phyloP scores from a whole-genome alignment of 2,113 vertebrate genomes.

The Cygnus buccinator region DNA sequence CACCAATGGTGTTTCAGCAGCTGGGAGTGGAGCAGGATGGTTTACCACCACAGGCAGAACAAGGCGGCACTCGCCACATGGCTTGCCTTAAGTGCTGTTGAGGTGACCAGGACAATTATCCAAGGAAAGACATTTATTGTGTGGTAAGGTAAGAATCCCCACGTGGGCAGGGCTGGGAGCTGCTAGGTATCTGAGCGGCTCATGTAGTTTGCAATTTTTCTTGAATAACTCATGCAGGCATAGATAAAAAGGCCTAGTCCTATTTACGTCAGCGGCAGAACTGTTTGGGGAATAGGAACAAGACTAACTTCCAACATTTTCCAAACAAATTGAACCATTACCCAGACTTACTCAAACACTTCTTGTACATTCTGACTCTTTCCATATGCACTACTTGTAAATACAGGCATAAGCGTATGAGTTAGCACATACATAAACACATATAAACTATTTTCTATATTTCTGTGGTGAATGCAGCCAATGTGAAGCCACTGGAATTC shows the following conservation, averaged over 20 bases:
- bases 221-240: neutral
- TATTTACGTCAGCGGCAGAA: neutral
- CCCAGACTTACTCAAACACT: neutral
- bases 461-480: constrained; percentile 19
- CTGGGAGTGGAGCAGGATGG: neutral
- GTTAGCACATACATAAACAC: neutral
- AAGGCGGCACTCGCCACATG: neutral
- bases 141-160: neutral
- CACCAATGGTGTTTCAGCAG: neutral
- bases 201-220: neutral
- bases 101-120: neutral
- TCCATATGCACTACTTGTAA: neutral
- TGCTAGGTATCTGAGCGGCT: neutral
- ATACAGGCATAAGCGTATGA: neutral
- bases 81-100: neutral
- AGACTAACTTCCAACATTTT: neutral
- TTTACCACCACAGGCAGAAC: neutral
- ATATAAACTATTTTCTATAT: neutral
- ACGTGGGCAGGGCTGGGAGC: neutral
- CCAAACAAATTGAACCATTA: neutral
- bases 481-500: constrained; percentile 4
- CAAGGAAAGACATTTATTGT: neutral
- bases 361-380: neutral
- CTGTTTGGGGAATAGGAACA: neutral
- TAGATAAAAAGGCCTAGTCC: neutral